Conservation (phyloP, 2,113 vertebrate species). For the Lipotes vexillifer region DNA sequence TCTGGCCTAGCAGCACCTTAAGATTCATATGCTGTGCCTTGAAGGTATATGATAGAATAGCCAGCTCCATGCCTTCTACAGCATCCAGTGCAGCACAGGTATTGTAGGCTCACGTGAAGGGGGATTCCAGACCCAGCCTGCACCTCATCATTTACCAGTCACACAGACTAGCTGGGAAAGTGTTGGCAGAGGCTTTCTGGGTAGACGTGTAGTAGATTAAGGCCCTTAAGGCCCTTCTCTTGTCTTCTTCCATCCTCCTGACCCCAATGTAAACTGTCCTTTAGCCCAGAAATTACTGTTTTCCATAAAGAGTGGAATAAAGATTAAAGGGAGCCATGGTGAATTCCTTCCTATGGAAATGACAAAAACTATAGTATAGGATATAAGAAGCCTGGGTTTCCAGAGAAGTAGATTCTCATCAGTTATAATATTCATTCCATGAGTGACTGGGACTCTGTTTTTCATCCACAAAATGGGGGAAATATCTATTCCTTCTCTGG, state of each 20-base stretch:
- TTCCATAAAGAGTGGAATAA: neutral
- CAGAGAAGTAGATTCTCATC: neutral
- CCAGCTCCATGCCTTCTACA: accelerated
- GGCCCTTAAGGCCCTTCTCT: neutral
- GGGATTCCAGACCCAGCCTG: neutral
- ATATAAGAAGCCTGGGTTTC: neutral
- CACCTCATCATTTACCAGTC: neutral
- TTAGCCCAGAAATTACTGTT: neutral
- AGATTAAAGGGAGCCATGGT: neutral
- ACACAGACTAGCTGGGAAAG: neutral
- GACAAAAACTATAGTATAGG: neutral
- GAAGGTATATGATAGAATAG: neutral
- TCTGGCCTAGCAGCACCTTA: conserved; percentile 30
- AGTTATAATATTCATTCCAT: neutral
- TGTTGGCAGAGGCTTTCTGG: neutral
- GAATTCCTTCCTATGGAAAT: neutral
- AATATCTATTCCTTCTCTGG: neutral
- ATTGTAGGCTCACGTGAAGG: neutral
- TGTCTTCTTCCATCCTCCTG: neutral
- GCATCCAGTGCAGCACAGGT: neutral
- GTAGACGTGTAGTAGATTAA: neutral
- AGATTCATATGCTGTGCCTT: conserved; percentile 32
- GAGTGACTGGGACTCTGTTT: neutral
- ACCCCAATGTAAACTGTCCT: neutral
- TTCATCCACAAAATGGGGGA: neutral